Percentiles rank a stretch among this genome's conserved stretches.
phyloP scores from a whole-genome alignment of 2,797 vertebrate species.

The Sorex maritimensis region DNA sequence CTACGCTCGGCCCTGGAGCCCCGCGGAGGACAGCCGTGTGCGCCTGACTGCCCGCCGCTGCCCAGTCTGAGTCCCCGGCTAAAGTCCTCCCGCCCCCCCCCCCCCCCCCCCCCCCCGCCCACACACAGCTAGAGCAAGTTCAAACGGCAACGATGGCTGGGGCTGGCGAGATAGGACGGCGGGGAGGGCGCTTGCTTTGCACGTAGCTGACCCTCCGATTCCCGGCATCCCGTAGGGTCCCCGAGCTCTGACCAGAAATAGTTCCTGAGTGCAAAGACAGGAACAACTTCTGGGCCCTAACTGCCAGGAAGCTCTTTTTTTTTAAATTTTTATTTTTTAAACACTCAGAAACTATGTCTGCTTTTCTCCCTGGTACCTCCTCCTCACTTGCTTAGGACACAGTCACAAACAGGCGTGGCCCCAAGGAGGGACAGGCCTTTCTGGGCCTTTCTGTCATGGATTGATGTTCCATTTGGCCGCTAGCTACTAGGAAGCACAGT shows the following conservation, averaged over 20 bases:
- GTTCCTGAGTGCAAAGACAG: too few species aligned
- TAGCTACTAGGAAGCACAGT: neutral
- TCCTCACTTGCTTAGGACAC: too few species aligned
- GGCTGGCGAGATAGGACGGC: too few species aligned
- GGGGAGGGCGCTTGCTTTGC: too few species aligned
- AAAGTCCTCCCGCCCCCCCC: too few species aligned
- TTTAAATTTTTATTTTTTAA: neutral
- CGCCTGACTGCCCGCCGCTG: constrained; percentile 82
- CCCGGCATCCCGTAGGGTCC: too few species aligned
- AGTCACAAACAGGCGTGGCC: too few species aligned
- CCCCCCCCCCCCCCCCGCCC: too few species aligned
- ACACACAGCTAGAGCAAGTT: neutral
- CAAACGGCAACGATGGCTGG: neutral
- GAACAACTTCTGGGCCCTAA: neutral
- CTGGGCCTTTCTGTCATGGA: too few species aligned
- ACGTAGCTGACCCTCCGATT: too few species aligned
- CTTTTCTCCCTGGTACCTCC: neutral
- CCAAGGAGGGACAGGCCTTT: too few species aligned
- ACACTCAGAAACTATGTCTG: neutral
- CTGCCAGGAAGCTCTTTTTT: neutral
- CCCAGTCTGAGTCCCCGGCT: neutral
- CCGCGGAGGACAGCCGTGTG: constrained; percentile 87
- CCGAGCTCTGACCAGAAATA: too few species aligned
- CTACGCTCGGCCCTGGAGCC: constrained; percentile 90
- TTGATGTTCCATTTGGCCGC: neutral